Evolutionary conservation across 2,797 vertebrate species (phyloP).

Genomic region (Gila robusta): DNA sequence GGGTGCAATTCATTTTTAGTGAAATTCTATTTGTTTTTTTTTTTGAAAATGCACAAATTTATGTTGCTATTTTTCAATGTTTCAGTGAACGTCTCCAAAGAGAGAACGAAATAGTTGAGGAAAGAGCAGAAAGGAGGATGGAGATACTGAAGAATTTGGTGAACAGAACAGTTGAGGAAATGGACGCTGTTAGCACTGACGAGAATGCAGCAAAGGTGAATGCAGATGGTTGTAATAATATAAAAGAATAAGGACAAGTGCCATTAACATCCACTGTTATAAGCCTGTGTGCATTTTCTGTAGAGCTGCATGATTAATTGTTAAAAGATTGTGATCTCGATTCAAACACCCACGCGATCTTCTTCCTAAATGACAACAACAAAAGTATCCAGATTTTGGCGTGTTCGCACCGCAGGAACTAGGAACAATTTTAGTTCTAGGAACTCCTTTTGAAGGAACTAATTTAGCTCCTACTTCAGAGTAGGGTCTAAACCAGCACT

Average conservation of each 20-base stretch:
- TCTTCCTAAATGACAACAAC: neutral
- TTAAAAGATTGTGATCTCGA: neutral
- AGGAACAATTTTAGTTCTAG: too few relatives aligned
- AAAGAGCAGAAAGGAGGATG: constrained; percentile 85
- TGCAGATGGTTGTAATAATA: neutral
- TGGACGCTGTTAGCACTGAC: constrained; percentile 27
- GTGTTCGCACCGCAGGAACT: too few relatives aligned
- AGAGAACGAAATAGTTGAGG: constrained; percentile 84
- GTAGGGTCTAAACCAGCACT: too few relatives aligned
- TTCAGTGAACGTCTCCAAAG: constrained; percentile 81
- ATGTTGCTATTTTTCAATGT: constrained; percentile 19
- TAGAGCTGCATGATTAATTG: neutral
- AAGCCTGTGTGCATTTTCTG: neutral
- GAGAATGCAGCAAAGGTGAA: constrained; percentile 57
- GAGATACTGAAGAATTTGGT: constrained; percentile 89
- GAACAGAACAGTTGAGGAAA: constrained; percentile 50
- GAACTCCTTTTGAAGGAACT: too few relatives aligned
- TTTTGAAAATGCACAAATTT: neutral
- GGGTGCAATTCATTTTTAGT: neutral
- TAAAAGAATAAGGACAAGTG: neutral
- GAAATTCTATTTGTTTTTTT: neutral
- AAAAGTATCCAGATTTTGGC: too few relatives aligned
- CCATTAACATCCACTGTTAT: neutral
- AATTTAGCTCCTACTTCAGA: too few relatives aligned
- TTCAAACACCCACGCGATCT: neutral